Conservation (phyloP, 64 coral and sea anemone genomes). For the Pocillopora verrucosa region DNA sequence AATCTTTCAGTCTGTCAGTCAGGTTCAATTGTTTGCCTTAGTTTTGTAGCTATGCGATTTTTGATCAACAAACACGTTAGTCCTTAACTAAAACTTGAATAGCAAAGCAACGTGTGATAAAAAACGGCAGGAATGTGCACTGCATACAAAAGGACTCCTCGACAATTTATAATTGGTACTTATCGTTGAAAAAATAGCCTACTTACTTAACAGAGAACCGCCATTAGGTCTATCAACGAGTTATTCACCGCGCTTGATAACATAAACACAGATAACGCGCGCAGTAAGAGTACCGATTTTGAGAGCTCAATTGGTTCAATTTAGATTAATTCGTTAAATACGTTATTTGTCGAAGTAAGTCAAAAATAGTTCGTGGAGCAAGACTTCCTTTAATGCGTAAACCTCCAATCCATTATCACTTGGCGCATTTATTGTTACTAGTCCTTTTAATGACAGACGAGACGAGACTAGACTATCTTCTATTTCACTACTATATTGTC, state of each 20-base stretch:
- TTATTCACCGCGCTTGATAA: neutral
- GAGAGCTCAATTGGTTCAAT: neutral
- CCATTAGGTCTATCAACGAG: neutral
- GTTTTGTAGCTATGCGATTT: constrained; percentile 43
- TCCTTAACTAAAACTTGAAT: constrained; percentile 8
- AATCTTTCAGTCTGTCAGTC: neutral
- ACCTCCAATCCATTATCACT: too few relatives aligned
- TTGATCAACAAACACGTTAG: constrained; percentile 18
- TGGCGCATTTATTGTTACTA: too few relatives aligned
- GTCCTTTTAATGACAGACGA: too few relatives aligned
- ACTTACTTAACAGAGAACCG: neutral
- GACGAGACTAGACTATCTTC: too few relatives aligned
- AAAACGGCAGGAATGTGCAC: neutral
- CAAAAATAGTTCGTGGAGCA: too few relatives aligned
- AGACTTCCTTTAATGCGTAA: too few relatives aligned
- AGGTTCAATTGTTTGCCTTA: constrained; percentile 1
- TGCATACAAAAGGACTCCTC: neutral
- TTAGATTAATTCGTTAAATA: neutral
- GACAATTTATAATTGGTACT: neutral
- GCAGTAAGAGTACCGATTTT: neutral
- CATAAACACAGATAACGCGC: neutral
- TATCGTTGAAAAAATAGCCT: neutral
- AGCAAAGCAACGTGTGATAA: neutral
- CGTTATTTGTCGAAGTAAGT: too few relatives aligned
- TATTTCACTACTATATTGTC: too few relatives aligned